Conservation (phyloP, 1,140 invertebrate genomes). For the Drosophila punjabiensis region DNA sequence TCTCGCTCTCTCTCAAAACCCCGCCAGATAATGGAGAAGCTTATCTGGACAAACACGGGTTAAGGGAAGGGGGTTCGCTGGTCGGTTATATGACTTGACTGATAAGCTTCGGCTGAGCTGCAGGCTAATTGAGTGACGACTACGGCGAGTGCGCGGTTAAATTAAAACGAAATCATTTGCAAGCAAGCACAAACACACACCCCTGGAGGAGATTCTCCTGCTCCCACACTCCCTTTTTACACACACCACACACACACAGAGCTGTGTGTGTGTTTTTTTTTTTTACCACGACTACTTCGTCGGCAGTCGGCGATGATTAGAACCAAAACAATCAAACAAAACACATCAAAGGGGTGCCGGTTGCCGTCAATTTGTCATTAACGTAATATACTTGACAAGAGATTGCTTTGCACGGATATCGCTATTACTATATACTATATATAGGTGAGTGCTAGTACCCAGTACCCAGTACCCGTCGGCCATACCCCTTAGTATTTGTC, state of each 20-base stretch:
- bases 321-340: constrained; percentile 84
- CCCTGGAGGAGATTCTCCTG: constrained; percentile 33
- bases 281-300: constrained; percentile 63
- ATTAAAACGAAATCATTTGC: constrained; percentile 82
- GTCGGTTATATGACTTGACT: constrained; percentile 76
- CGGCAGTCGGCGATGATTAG: constrained; percentile 80
- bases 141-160: constrained; percentile 63
- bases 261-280: neutral
- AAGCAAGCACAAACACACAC: constrained; percentile 51
- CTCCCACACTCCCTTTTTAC: constrained; percentile 11
- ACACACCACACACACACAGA: constrained; percentile 8
- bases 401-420: constrained; percentile 83
- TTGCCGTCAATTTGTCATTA: constrained; percentile 82
- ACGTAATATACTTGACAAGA: constrained; percentile 84
- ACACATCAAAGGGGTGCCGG: constrained; percentile 68
- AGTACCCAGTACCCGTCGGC: constrained; percentile 6
- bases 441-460: constrained; percentile 18
- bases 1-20: neutral
- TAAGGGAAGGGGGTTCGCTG: constrained; percentile 11
- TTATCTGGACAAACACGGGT: constrained; percentile 49
- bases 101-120: constrained; percentile 62
- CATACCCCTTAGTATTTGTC: constrained; percentile 64
- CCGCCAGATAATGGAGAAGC: constrained; percentile 57
- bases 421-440: constrained; percentile 31
- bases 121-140: constrained; percentile 71